Evolutionary conservation across 2,888 invertebrate species (phyloP), one percentile per base, ranked within the genome.

Genomic region (Tetheella fluctuosa): DNA sequence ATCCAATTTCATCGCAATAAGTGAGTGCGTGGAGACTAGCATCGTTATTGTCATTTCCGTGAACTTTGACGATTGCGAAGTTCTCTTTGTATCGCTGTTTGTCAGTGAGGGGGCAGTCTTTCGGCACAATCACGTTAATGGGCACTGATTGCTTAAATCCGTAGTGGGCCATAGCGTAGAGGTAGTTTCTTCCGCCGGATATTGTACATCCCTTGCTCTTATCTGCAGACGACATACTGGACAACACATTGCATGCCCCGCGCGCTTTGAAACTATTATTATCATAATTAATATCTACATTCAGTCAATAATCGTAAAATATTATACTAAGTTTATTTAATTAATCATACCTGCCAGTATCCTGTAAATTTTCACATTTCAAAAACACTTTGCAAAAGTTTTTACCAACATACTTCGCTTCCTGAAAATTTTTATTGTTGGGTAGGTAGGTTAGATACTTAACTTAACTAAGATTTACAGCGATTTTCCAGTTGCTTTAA

Each of bases 301-400:
- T 42, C 48, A 10, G 0, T n/a, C 20, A 20, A 10, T 20, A 48
- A 48, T 48, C 0, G 48, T 7, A 1, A 48, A 48, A 30, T 7
- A 48, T 37, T 5, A 30, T 52, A 57, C 23, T 17, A 52, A 28
- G 15, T 17, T 23, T 30, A 30, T 7, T 30, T 30, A 30, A 34
- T 12, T 34, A 34, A 34, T 59, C 67, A 52, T 84, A 96, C 95
- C 96, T 97, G 76, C 97, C 97, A 12, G 97, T 97, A 67, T 93
- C 94, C 84, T 97, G 97, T 48, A 96, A 91, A 84, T 96, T 97
- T 82, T 97, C 97, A 81, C 97, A 97, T 89, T 97, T 97, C 74
- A 97, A 93, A 81, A 93, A 96, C 53, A 97, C 89, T 60, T 83
- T 81, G 63, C 81, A 81, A 64, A 81, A 78, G 25, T 69, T 68